These are phyloP conservation scores for Cryptoblepharus egeriae DNA, from an alignment of 2,797 vertebrate genomes.

Conservation along the genomic window DNA sequence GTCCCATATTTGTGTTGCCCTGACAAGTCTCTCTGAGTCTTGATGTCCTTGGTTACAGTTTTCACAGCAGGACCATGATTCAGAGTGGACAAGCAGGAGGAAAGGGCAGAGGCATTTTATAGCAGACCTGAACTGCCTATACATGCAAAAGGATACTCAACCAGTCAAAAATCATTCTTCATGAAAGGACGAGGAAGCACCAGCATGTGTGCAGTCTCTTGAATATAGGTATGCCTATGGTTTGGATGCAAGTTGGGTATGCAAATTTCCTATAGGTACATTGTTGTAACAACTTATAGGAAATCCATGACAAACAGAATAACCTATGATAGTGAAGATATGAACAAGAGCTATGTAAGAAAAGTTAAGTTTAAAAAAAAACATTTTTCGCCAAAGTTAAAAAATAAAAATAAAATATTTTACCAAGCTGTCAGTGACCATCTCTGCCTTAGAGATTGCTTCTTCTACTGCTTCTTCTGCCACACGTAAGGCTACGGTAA, in stretches of 20 bases:
- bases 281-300: not conserved
- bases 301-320: not conserved
- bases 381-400: not conserved
- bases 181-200: not conserved
- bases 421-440: slow-evolving; percentile 94
- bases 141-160: not conserved
- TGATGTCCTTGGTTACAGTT: too few relatives aligned
- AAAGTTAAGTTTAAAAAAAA: not conserved
- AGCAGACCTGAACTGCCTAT: not conserved
- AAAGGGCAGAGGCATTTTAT: too few relatives aligned
- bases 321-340: not conserved
- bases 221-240: not conserved
- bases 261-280: not conserved
- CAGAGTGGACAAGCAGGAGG: too few relatives aligned
- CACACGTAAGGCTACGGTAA: slow-evolving; percentile 93
- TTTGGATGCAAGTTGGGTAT: not conserved
- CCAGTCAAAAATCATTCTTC: not conserved
- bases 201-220: not conserved
- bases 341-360: not conserved
- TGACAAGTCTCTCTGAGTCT: too few relatives aligned
- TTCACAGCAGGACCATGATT: too few relatives aligned
- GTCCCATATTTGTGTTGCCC: too few relatives aligned
- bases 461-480: slow-evolving; percentile 98
- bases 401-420: slow-evolving; percentile 14
- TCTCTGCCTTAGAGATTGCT: slow-evolving; percentile 94